Percentiles rank a stretch among this genome's conserved stretches.
These are phyloP conservation scores for Brachionus asplanchnoidis DNA, from an alignment of 1,140 invertebrate genomes.

Conservation along the genomic window DNA sequence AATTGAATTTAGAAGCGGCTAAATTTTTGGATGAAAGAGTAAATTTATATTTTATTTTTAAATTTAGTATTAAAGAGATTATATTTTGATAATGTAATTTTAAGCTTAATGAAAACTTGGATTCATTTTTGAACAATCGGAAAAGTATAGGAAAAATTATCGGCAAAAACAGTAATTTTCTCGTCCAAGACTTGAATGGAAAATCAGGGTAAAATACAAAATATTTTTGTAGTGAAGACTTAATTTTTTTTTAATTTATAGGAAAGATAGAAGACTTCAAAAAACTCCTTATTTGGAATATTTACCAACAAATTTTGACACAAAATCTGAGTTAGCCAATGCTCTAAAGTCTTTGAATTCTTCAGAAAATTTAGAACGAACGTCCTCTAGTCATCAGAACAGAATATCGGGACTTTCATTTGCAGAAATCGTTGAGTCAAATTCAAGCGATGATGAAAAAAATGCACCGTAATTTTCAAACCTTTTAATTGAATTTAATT, in stretches of 20 bases:
- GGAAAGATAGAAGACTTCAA: slow-evolving; percentile 6
- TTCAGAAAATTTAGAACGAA: background rate
- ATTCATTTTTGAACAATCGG: background rate
- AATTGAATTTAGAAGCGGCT: background rate
- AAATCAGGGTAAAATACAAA: slow-evolving; percentile 8
- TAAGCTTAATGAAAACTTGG: slow-evolving; percentile 13
- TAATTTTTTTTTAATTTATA: background rate
- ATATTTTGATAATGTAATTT: background rate
- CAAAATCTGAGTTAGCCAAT: background rate
- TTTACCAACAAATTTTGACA: slow-evolving; percentile 11
- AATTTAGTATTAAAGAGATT: background rate
- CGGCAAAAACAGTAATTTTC: slow-evolving; percentile 3
- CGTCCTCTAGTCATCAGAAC: background rate
- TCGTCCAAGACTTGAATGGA: background rate
- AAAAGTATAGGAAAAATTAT: background rate
- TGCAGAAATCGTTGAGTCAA: background rate
- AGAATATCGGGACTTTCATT: background rate
- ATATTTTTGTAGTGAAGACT: background rate
- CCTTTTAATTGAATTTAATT: background rate
- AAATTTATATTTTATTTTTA: background rate
- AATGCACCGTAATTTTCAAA: background rate
- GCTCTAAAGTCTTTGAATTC: background rate
- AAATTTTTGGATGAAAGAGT: slow-evolving; percentile 34
- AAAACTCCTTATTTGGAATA: slow-evolving; percentile 19
- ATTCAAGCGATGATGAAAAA: slow-evolving; percentile 31